A percentile compares a stretch with the other conserved stretches of the same genome.
Conservation (phyloP, 2,888 invertebrate species). For the Nomada fabriciana region DNA sequence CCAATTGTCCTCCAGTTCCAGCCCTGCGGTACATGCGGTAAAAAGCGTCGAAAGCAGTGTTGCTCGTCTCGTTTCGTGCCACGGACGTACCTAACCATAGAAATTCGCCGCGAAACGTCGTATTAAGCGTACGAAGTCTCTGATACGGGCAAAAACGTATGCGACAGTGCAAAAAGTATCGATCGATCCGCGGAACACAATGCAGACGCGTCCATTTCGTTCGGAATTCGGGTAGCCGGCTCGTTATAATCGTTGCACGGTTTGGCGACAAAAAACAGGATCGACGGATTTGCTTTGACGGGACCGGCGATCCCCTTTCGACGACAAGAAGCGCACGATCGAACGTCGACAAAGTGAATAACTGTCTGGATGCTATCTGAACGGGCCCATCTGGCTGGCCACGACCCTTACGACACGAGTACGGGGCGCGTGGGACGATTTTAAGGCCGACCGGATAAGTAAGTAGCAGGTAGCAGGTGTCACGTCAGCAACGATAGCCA, state of each 20-base stretch:
- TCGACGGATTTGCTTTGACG: constrained; percentile 38
- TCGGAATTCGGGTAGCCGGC: constrained; percentile 15
- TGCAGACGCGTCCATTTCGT: constrained; percentile 11
- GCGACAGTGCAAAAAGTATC: constrained; percentile 29
- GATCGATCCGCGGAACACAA: constrained; percentile 41
- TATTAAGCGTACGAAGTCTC: constrained; percentile 29
- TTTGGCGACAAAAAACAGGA: constrained; percentile 23
- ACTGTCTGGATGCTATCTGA: constrained; percentile 61
- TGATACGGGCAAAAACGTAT: constrained; percentile 12
- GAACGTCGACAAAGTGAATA: constrained; percentile 65
- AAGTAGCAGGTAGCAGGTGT: constrained; percentile 79
- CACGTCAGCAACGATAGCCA: constrained; percentile 68
- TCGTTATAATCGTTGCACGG: constrained; percentile 46
- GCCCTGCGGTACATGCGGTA: neutral
- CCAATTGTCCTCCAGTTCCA: neutral
- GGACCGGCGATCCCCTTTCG: constrained; percentile 41
- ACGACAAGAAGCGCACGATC: constrained; percentile 52
- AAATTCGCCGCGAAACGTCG: neutral
- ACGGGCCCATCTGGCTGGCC: constrained; percentile 46
- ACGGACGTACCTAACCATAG: neutral
- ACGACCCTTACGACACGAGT: constrained; percentile 27
- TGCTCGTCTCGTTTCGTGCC: neutral
- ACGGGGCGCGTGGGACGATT: constrained; percentile 64
- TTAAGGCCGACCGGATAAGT: constrained; percentile 62
- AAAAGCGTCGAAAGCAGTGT: neutral